Evolutionary conservation across 2,888 invertebrate genomes (phyloP).

Genomic region (Philhelius pedissequus): DNA sequence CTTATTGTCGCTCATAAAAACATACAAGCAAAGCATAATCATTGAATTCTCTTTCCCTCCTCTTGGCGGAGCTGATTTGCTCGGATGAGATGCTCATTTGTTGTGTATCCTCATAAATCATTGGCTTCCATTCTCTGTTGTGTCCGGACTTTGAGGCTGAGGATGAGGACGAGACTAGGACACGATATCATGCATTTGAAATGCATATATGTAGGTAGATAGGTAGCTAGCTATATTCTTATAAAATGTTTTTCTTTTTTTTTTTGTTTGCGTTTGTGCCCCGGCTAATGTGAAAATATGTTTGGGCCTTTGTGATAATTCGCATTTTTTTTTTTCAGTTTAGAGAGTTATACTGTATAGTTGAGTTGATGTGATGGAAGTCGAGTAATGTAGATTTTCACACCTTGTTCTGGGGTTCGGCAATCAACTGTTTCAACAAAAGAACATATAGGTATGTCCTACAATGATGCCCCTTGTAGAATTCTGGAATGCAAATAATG

Average conservation of each 20-base stretch:
- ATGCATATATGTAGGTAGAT: neutral
- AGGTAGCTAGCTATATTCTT: slow-evolving; percentile 5
- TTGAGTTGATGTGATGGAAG: slow-evolving; percentile 18
- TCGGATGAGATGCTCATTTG: slow-evolving; percentile 69
- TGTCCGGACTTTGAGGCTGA: slow-evolving; percentile 33
- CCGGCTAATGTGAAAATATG: slow-evolving; percentile 67
- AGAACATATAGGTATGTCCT: slow-evolving; percentile 51
- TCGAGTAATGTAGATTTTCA: slow-evolving; percentile 65
- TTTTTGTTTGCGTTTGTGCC: slow-evolving; percentile 44
- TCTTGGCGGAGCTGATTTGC: slow-evolving; percentile 60
- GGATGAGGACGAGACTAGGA: slow-evolving; percentile 39
- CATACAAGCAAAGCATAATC: slow-evolving; percentile 67
- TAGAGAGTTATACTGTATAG: slow-evolving; percentile 52
- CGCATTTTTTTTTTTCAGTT: slow-evolving; percentile 62
- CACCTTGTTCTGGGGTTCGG: slow-evolving; percentile 62
- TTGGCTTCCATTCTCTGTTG: slow-evolving; percentile 61
- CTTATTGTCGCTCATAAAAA: slow-evolving; percentile 66
- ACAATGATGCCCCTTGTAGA: slow-evolving; percentile 42
- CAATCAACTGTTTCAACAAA: slow-evolving; percentile 60
- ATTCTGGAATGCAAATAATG: slow-evolving; percentile 62
- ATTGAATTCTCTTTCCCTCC: slow-evolving; percentile 56
- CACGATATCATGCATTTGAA: slow-evolving; percentile 30
- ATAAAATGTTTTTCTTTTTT: slow-evolving; percentile 45
- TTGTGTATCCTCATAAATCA: slow-evolving; percentile 69
- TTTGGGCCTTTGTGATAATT: slow-evolving; percentile 65